A percentile compares a stretch with the other conserved stretches of the same genome.
Conservation (phyloP, 2,797 vertebrate species). For the Sebastes minor region DNA sequence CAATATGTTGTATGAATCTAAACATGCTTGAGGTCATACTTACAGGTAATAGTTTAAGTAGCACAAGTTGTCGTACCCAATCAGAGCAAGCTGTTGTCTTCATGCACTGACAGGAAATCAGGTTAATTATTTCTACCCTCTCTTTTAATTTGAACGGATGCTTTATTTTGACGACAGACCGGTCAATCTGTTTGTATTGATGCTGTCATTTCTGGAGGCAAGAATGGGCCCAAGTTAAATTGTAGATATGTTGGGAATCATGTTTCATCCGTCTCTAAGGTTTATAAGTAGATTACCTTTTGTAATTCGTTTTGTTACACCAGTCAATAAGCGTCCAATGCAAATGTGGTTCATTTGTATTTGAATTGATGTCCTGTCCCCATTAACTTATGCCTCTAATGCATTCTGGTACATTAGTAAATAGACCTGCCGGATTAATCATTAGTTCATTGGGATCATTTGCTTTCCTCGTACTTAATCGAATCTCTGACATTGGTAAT, state of each 20-base stretch:
- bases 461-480: slow-evolving; percentile 88
- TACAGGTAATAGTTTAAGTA: not conserved
- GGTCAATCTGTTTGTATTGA: slow-evolving; percentile 73
- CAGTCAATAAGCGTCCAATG: slow-evolving; percentile 96
- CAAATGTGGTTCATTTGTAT: slow-evolving; percentile 99
- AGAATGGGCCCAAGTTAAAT: slow-evolving; percentile 65
- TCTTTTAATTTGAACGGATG: slow-evolving; percentile 61
- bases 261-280: slow-evolving; percentile 87
- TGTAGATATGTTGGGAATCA: slow-evolving; percentile 81
- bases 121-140: slow-evolving; percentile 51
- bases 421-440: slow-evolving; percentile 98
- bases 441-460: slow-evolving; percentile 97
- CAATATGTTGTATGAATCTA: not conserved
- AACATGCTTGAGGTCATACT: not conserved
- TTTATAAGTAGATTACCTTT: slow-evolving; percentile 97
- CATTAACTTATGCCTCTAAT: slow-evolving; percentile 99
- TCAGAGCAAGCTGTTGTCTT: slow-evolving; percentile 27
- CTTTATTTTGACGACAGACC: slow-evolving; percentile 61
- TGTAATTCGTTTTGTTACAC: slow-evolving; percentile 94
- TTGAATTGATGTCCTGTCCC: slow-evolving; percentile 99
- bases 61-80: slow-evolving; percentile 3
- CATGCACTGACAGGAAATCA: slow-evolving; percentile 42
- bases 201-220: slow-evolving; percentile 78
- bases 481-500: slow-evolving; percentile 94
- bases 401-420: slow-evolving; percentile 97